Conservation (phyloP, 2,797 vertebrate species). For the Oreortyx pictus region DNA sequence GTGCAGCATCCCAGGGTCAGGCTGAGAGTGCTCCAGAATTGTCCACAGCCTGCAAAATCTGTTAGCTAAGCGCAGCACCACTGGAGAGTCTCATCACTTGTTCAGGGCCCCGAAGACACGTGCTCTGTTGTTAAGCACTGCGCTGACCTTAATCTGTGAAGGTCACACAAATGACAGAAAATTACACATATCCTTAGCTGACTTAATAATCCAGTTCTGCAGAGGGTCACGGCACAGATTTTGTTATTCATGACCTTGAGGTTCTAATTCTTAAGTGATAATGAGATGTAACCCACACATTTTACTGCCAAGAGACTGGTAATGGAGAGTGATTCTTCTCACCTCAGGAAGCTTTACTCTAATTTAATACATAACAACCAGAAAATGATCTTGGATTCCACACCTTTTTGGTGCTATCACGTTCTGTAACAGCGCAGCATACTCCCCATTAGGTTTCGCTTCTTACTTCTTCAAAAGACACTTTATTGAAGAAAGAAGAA, state of each 20-base stretch:
- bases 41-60: neutral
- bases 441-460: accelerated
- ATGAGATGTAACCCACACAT: neutral
- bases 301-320: neutral
- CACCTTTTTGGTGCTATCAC: neutral
- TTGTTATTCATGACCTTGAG: neutral
- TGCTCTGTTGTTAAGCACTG: neutral
- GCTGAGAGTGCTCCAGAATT: neutral
- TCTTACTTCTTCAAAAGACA: neutral
- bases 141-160: neutral
- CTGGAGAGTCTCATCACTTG: too few species aligned
- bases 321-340: neutral
- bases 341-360: neutral
- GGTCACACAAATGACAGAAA: neutral
- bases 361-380: neutral
- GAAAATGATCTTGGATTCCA: constrained; percentile 14
- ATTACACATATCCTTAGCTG: neutral
- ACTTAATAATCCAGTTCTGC: neutral
- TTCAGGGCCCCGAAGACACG: neutral
- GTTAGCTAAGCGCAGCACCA: too few species aligned
- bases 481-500: neutral
- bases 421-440: neutral
- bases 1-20: neutral
- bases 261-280: constrained; percentile 6
- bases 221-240: accelerated